Base-by-base conservation (phyloP, 2,888 invertebrate genomes). In the Malthinus seriepunctatus region DNA sequence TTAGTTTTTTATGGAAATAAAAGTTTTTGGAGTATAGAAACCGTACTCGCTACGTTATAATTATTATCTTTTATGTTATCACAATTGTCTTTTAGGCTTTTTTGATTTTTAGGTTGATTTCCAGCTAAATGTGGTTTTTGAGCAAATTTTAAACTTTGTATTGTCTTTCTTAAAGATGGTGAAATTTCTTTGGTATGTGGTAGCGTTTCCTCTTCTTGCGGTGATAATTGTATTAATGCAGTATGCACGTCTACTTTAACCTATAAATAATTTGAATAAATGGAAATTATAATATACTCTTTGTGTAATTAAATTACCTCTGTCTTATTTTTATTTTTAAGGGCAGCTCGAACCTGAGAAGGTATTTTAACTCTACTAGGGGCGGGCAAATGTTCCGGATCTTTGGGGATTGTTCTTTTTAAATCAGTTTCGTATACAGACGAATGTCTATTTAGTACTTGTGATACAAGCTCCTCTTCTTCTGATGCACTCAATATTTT, bases 61-160 rank as follows among this genome's bases (percentile, higher is more conserved):
- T 8, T n/a, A 42, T 15, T n/a, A 7, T 42, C 39, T 8, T 11
- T 46, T 46, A 12, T 31, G 32, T 10, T 46, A 7, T 10, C 1
- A 10, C 10, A 7, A 46, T 32, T 35, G 9, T n/a, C 1, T 10
- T 8, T 10, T 6, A 49, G 2, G 9, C 55, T 51, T 34, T 11
- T 47, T 46, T 60, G 60, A 14, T 60, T 60, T 52, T 48, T 56
- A 31, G 55, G 60, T 4, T 34, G 56, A 14, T 52, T 8, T 15
- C 56, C 52, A n/a, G 51, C 23, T 12, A 52, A 9, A 39, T 44
- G 56, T 5, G 61, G 63, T 38, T 59, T 61, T 49, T 58, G 60
- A 5, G 61, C 63, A 23, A 52, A 34, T 3, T 59, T 59, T 4
- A 66, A 50, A 31, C 54, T 59, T 8, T 66, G 52, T n/a, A 66